These are phyloP conservation scores for Amiota communis DNA, from an alignment of 2,888 invertebrate genomes.

Conservation along the genomic window DNA sequence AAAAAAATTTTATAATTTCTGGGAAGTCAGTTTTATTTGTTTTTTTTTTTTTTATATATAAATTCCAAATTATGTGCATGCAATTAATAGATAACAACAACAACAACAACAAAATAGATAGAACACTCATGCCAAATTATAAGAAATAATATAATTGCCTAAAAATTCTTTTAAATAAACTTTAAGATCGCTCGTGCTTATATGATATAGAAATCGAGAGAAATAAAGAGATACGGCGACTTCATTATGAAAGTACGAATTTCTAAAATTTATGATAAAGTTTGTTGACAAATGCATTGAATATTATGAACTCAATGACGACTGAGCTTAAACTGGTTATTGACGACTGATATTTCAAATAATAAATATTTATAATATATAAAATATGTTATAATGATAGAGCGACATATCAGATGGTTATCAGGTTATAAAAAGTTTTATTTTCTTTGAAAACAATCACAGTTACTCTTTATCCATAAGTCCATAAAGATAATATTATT, in stretches of 20 bases:
- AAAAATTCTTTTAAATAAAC: not conserved
- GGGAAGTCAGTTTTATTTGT: not conserved
- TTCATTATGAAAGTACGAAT: not conserved
- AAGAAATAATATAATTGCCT: not conserved
- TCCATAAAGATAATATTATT: too few species aligned
- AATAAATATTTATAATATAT: not conserved
- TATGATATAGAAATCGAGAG: not conserved
- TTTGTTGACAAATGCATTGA: not conserved
- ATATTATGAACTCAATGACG: slow-evolving; percentile 10
- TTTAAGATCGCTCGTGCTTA: not conserved
- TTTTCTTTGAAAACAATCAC: not conserved
- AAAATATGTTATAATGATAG: not conserved
- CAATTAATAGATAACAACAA: not conserved
- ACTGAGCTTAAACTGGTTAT: not conserved
- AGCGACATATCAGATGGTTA: not conserved
- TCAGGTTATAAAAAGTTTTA: not conserved
- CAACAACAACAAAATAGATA: not conserved
- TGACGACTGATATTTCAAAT: not conserved
- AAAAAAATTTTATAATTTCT: too few species aligned
- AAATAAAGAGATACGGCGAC: slow-evolving; percentile 6
- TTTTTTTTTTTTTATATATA: not conserved
- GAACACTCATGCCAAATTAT: not conserved
- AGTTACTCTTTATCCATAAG: not conserved
- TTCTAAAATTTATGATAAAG: too few species aligned
- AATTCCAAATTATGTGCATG: not conserved